A percentile compares a stretch with the other conserved stretches of the same genome.
Conservation (phyloP, 1,140 invertebrate genomes). For the Batillaria attramentaria region DNA sequence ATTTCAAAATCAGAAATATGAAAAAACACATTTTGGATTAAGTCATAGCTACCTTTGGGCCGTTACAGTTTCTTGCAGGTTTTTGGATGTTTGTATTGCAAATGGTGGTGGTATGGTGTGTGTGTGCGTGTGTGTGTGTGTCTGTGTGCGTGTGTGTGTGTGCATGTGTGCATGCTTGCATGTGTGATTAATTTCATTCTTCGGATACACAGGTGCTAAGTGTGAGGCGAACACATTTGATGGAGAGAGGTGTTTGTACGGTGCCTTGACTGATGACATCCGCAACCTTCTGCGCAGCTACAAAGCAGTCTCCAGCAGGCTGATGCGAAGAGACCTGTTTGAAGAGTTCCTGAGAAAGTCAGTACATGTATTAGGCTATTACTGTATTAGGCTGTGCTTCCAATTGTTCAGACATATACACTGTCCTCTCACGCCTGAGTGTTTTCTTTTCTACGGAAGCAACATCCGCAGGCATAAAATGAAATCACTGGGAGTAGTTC, state of each 20-base stretch:
- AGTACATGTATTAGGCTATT: too few relatives aligned
- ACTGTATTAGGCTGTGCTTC: too few relatives aligned
- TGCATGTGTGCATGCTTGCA: background rate
- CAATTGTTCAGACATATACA: too few relatives aligned
- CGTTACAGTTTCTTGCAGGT: too few relatives aligned
- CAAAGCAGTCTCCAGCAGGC: slow-evolving; percentile 73
- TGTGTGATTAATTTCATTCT: background rate
- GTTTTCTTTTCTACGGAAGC: too few relatives aligned
- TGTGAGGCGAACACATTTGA: slow-evolving; percentile 78
- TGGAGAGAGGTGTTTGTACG: slow-evolving; percentile 77
- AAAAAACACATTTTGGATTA: background rate
- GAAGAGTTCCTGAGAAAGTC: slow-evolving; percentile 76
- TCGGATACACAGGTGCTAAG: slow-evolving; percentile 69
- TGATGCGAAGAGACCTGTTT: slow-evolving; percentile 73
- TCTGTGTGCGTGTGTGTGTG: background rate
- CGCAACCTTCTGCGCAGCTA: slow-evolving; percentile 72
- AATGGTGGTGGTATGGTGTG: background rate
- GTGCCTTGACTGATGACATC: slow-evolving; percentile 75
- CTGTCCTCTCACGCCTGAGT: too few relatives aligned
- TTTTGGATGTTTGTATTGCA: background rate
- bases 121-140: slow-evolving; percentile 17
- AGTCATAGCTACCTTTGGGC: background rate
- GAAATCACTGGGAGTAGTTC: too few relatives aligned
- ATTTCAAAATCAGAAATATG: background rate
- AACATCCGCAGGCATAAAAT: too few relatives aligned